These are phyloP conservation scores for Phyllostomus hastatus DNA, from an alignment of 2,113 vertebrate species.

Conservation along the genomic window DNA sequence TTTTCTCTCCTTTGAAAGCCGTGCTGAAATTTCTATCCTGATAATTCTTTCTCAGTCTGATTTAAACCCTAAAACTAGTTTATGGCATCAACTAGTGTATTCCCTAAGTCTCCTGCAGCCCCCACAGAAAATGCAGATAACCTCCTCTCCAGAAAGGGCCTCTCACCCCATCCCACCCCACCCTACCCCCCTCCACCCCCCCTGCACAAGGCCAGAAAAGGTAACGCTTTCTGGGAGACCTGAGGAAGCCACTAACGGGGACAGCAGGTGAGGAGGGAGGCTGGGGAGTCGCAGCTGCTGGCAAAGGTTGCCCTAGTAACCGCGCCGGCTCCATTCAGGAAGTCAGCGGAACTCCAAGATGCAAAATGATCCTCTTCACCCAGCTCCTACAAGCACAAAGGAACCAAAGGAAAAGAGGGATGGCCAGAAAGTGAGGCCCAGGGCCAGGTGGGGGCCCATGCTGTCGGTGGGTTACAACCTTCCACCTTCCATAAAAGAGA, in stretches of 20 bases:
- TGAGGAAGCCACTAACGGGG: conserved; percentile 34
- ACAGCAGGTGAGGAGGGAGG: conserved; percentile 66
- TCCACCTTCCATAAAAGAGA: conserved; percentile 34
- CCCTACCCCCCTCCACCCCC: fast-evolving
- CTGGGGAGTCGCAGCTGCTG: conserved; percentile 18
- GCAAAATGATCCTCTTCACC: conserved; percentile 45
- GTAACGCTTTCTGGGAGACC: background rate
- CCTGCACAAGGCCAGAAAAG: background rate
- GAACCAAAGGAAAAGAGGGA: background rate
- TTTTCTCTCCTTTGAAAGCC: conserved; percentile 46
- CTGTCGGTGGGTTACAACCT: background rate
- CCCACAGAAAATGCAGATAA: background rate
- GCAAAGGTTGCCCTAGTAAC: conserved; percentile 75
- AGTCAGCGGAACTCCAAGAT: conserved; percentile 58
- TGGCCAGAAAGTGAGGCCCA: background rate
- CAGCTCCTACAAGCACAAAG: conserved; percentile 36
- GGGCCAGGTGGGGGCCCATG: background rate
- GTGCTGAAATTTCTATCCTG: conserved; percentile 2
- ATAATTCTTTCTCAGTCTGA: background rate
- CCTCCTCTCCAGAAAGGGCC: background rate
- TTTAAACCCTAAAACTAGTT: background rate
- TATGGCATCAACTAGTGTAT: background rate
- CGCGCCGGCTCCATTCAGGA: conserved; percentile 48
- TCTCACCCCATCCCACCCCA: fast-evolving
- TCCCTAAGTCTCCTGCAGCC: background rate